Conservation (phyloP, 2,113 vertebrate genomes). For the Epinephelus moara region DNA sequence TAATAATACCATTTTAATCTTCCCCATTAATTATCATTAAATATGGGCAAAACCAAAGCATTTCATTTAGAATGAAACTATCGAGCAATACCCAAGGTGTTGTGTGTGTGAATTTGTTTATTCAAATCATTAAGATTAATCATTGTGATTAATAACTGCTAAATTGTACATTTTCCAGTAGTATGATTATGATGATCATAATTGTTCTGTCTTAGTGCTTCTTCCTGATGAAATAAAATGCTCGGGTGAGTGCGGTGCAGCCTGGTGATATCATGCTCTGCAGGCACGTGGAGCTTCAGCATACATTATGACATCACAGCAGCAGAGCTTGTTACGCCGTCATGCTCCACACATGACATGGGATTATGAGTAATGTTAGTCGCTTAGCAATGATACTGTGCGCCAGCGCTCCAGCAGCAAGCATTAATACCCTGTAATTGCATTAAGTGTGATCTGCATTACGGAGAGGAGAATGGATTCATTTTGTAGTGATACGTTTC, state of each 20-base stretch:
- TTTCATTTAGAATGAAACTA: background rate
- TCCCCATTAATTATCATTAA: background rate
- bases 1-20: background rate
- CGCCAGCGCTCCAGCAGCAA: conserved; percentile 23
- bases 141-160: conserved; percentile 15
- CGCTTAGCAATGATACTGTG: conserved; percentile 52
- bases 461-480: conserved; percentile 62
- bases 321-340: conserved; percentile 33
- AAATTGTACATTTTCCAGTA: background rate
- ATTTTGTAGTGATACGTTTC: conserved; percentile 24
- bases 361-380: conserved; percentile 64
- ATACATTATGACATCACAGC: conserved; percentile 54
- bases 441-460: conserved; percentile 67
- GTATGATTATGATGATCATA: conserved; percentile 4
- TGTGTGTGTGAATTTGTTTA: background rate
- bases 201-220: background rate
- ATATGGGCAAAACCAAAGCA: background rate
- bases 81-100: background rate
- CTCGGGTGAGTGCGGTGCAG: background rate
- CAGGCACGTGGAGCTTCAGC: conserved; percentile 8
- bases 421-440: conserved; percentile 64
- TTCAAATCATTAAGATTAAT: conserved; percentile 7
- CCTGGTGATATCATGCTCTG: conserved; percentile 23
- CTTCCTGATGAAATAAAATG: conserved; percentile 7
- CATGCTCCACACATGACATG: conserved; percentile 58